A percentile compares a stretch with the other conserved stretches of the same genome.
Conservation (phyloP, 1,140 invertebrate genomes). For the Pteromalus puparum region DNA sequence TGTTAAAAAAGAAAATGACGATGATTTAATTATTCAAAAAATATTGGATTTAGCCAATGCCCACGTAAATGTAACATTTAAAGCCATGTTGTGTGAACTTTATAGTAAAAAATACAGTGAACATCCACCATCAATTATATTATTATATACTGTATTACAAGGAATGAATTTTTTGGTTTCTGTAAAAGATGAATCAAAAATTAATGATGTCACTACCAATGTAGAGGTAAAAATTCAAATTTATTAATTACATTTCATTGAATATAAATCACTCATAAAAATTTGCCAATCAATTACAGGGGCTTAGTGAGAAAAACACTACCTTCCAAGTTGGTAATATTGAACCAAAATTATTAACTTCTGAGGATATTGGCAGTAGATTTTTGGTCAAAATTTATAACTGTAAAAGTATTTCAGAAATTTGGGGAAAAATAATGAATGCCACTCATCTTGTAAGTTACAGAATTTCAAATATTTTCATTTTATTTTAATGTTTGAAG, state of each 20-base stretch:
- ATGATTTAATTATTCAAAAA: neutral
- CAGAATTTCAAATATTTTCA: neutral
- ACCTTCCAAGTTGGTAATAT: neutral
- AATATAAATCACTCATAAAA: neutral
- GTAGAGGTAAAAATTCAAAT: neutral
- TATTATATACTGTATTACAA: neutral
- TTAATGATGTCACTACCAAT: neutral
- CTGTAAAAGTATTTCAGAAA: neutral
- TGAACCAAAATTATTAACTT: neutral
- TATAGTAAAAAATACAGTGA: neutral
- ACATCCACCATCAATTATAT: neutral
- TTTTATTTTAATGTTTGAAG: neutral
- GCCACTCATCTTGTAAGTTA: conserved; percentile 2
- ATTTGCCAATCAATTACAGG: too few species aligned
- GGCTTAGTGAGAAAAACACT: neutral
- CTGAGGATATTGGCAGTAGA: neutral
- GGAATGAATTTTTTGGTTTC: neutral
- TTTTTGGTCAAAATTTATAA: conserved; percentile 24
- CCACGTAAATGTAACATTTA: neutral
- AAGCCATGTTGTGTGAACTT: neutral
- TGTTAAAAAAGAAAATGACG: neutral
- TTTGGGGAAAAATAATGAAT: conserved; percentile 20
- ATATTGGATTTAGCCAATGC: conserved; percentile 19
- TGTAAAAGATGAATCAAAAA: neutral
- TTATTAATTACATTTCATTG: neutral